Evolutionary conservation across 2,797 vertebrate species (phyloP).

Genomic region (Tokudaia tokunoshimensis): DNA sequence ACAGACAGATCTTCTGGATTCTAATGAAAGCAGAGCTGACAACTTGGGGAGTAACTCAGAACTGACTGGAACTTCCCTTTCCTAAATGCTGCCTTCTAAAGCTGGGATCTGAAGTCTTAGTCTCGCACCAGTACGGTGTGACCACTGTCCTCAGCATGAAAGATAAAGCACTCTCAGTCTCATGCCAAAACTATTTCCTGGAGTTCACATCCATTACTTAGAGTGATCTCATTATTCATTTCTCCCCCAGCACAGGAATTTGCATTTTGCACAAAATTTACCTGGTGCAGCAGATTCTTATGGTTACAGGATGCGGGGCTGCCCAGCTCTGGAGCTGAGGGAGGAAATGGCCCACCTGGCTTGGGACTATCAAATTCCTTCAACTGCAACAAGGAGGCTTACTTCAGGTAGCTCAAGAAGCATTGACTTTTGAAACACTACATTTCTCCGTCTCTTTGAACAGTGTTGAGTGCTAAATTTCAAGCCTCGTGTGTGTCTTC

Average conservation of each 20-base stretch:
- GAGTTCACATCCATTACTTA: constrained; percentile 61
- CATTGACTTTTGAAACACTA: constrained; percentile 45
- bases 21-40: background rate
- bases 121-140: background rate
- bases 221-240: constrained; percentile 53
- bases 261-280: constrained; percentile 73
- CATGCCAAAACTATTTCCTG: background rate
- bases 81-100: background rate
- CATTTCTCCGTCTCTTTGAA: constrained; percentile 14
- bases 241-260: constrained; percentile 24
- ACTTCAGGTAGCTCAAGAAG: background rate
- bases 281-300: constrained; percentile 69
- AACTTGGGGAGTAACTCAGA: background rate
- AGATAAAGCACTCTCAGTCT: constrained; percentile 17
- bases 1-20: background rate
- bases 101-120: background rate
- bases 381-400: background rate
- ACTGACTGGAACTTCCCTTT: background rate
- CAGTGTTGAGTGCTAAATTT: background rate
- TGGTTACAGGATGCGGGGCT: constrained; percentile 30
- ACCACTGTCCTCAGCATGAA: background rate
- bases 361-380: background rate
- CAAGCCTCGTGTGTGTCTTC: background rate
- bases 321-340: constrained; percentile 34
- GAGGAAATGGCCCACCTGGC: background rate